Evolutionary conservation across 2,888 invertebrate genomes (phyloP), one percentile per base, ranked within the genome.

Genomic region (Odontocolon sp.): DNA sequence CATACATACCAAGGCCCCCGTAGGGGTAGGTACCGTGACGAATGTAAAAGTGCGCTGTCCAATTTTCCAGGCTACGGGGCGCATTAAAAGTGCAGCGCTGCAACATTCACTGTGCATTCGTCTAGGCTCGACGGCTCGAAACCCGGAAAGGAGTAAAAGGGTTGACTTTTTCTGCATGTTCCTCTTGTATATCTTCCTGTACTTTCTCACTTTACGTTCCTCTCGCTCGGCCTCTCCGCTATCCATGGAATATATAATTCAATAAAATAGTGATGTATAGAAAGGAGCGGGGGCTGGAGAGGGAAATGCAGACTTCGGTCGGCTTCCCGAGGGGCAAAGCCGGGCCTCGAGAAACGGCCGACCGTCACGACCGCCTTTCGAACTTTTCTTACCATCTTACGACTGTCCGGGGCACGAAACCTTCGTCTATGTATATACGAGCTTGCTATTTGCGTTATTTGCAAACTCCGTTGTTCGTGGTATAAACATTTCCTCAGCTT

Each of bases 181-280:
- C 28, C 36, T 8, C 18, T 9, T 33, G 3, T 31, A 3, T 16
- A 26, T 4, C 52, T 11, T 5, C 50, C 5, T 8, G 8, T 16
- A 8, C 47, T 33, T 47, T 61, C 28, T 31, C 16, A 1, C 57
- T 36, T 14, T 14, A 31, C 14, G 2, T 26, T 14, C 54, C 26
- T 21, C 21, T 33, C 38, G 9, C 31, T 63, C 8, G 31, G 40
- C 66, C 11, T 59, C 11, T 38, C 21, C 16, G 18, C 64, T 26
- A 59, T 57, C 61, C 40, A 16, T 69, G 77, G 82, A 82, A 80
- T 82, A 80, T 81, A 79, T 81, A 69, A 84, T 82, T 82, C 78
- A 77, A 82, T 85, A 83, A 86, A 85, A 86, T 82, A 81, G 81
- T 82, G 76, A 83, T 82, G 50, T 45, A 42, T 18, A 14, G 31